phyloP scores from a whole-genome alignment of 2,888 invertebrate genomes.

The Bombylius discolor region DNA sequence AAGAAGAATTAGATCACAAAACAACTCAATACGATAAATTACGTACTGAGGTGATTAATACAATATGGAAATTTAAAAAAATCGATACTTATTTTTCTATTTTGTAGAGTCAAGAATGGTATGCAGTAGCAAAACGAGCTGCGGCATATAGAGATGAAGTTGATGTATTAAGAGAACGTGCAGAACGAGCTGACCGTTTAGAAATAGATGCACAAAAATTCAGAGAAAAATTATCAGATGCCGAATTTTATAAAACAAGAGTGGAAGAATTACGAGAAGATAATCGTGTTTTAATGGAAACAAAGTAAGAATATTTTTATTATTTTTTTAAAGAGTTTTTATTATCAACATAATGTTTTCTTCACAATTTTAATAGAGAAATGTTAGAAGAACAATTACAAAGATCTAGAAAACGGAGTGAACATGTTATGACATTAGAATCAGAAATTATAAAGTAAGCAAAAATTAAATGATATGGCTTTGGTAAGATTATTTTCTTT shows the following conservation, averaged over 20 bases:
- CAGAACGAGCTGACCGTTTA: slow-evolving; percentile 69
- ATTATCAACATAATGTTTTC: not conserved
- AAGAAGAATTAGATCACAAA: slow-evolving; percentile 79
- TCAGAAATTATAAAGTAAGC: slow-evolving; percentile 74
- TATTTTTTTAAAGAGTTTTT: not conserved
- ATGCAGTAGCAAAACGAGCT: slow-evolving; percentile 72
- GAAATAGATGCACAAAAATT: slow-evolving; percentile 82
- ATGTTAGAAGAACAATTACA: slow-evolving; percentile 85
- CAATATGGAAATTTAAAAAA: not conserved
- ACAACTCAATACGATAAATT: slow-evolving; percentile 61
- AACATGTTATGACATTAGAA: slow-evolving; percentile 75
- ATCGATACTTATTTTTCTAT: not conserved
- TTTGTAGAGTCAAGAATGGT: slow-evolving; percentile 49
- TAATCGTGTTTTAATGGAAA: slow-evolving; percentile 81
- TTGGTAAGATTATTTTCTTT: slow-evolving; percentile 34
- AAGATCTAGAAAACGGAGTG: slow-evolving; percentile 67
- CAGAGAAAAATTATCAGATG: slow-evolving; percentile 78
- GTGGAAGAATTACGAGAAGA: slow-evolving; percentile 87
- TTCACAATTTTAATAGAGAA: slow-evolving; percentile 42
- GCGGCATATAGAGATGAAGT: slow-evolving; percentile 85
- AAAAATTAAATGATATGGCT: slow-evolving; percentile 71
- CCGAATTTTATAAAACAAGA: slow-evolving; percentile 85
- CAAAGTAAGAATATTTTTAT: slow-evolving; percentile 33
- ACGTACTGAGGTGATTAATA: slow-evolving; percentile 35
- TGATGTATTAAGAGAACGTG: slow-evolving; percentile 82